A percentile compares a stretch with the other conserved stretches of the same genome.
Evolutionary conservation across 2,113 vertebrate species (phyloP).

Genomic region (Callithrix jacchus): DNA sequence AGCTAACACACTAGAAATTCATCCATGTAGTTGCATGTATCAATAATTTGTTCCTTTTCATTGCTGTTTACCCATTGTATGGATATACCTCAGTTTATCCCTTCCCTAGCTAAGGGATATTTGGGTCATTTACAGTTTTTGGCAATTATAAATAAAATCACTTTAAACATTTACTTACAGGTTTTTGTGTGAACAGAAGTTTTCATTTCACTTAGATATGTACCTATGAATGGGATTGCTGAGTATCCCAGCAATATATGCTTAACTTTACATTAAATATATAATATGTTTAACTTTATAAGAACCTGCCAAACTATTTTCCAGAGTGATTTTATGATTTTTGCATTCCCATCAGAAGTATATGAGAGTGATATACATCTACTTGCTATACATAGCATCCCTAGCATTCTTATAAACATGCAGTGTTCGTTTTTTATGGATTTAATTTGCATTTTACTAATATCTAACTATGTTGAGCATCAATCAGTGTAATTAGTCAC

Average conservation of each 20-base stretch:
- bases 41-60: neutral
- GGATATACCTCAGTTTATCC: neutral
- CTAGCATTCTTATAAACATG: neutral
- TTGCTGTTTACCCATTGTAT: neutral
- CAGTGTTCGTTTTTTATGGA: neutral
- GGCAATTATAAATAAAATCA: slow-evolving; percentile 6
- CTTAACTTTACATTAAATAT: neutral
- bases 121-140: neutral
- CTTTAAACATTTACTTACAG: neutral
- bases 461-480: neutral
- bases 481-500: slow-evolving; percentile 11
- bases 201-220: neutral
- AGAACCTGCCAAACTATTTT: neutral
- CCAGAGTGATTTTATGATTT: neutral
- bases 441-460: slow-evolving; percentile 7
- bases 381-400: neutral
- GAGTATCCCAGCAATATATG: neutral
- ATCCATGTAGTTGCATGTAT: neutral
- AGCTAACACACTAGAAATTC: neutral
- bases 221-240: neutral
- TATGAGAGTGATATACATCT: neutral
- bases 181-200: neutral
- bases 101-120: neutral
- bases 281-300: neutral
- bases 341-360: neutral